These are phyloP conservation scores for Amphiura filiformis DNA, from an alignment of 35 echinoderm and acorn worm genomes.

Conservation along the genomic window DNA sequence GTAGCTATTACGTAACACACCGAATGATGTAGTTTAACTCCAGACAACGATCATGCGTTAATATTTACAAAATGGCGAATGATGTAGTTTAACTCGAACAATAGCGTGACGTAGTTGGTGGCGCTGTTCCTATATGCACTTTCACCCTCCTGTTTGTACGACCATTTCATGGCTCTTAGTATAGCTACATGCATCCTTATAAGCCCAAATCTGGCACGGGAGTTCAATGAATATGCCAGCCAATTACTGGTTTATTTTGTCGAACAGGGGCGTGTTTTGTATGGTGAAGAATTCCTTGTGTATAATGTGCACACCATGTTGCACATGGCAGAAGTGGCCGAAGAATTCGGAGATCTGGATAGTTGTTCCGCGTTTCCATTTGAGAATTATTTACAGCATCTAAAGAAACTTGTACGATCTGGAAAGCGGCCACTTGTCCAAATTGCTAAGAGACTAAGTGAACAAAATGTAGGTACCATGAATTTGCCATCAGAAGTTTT, in stretches of 20 bases:
- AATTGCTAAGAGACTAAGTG: too few relatives aligned
- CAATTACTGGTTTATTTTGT: conserved; percentile 40
- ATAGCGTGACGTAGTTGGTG: too few relatives aligned
- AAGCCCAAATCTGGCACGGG: conserved; percentile 33
- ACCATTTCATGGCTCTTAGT: conserved; percentile 51
- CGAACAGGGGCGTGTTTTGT: conserved; percentile 28
- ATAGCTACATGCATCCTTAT: conserved; percentile 53
- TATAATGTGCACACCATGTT: not conserved
- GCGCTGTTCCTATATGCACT: too few relatives aligned
- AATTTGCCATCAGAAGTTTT: too few relatives aligned
- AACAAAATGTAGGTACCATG: too few relatives aligned
- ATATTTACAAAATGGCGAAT: too few relatives aligned
- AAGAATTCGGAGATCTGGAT: not conserved
- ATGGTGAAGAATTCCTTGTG: conserved; percentile 30
- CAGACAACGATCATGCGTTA: too few relatives aligned
- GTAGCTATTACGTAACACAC: too few relatives aligned
- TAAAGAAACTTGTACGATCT: not conserved
- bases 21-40: too few relatives aligned
- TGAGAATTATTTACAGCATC: not conserved
- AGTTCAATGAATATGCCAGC: conserved; percentile 35
- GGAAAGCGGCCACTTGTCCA: too few relatives aligned
- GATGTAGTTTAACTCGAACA: too few relatives aligned
- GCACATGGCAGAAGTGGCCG: not conserved
- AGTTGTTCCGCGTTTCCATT: not conserved
- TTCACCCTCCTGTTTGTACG: too few relatives aligned